A percentile compares a stretch with the other conserved stretches of the same genome.
Conservation (phyloP, 2,113 vertebrate species). For the Gnathonemus longibarbis region DNA sequence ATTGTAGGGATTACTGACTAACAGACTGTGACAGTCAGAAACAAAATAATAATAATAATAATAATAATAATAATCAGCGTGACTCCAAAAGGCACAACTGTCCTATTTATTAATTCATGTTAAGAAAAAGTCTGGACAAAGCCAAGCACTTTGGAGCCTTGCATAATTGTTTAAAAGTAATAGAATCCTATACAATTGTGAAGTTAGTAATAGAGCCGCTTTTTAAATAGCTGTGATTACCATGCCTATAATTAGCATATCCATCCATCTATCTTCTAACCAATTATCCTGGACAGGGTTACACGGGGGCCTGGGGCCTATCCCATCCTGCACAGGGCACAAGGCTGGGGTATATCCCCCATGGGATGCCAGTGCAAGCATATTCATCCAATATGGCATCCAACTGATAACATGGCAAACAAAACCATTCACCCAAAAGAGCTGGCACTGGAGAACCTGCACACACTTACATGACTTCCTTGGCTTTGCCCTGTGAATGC, state of each 20-base stretch:
- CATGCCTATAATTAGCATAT: neutral
- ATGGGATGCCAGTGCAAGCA: neutral
- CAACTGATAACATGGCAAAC: neutral
- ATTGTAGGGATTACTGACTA: neutral
- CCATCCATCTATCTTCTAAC: neutral
- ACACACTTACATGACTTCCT: slow-evolving; percentile 31
- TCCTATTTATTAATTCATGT: neutral
- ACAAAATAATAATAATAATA: too few species aligned
- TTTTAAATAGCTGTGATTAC: neutral
- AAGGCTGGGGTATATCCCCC: neutral
- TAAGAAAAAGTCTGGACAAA: neutral
- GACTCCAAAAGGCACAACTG: neutral
- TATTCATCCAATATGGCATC: neutral
- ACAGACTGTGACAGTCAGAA: neutral
- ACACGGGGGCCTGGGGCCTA: neutral
- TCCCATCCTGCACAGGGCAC: neutral
- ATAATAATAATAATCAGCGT: neutral
- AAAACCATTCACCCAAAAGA: neutral
- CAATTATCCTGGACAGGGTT: neutral
- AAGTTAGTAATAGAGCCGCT: neutral
- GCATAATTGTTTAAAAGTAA: neutral
- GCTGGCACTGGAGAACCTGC: slow-evolving; percentile 19
- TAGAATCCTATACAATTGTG: neutral
- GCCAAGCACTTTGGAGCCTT: neutral
- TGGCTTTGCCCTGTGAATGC: slow-evolving; percentile 64